These are phyloP conservation scores for Thyatira batis DNA, from an alignment of 2,888 invertebrate genomes.

Conservation along the genomic window DNA sequence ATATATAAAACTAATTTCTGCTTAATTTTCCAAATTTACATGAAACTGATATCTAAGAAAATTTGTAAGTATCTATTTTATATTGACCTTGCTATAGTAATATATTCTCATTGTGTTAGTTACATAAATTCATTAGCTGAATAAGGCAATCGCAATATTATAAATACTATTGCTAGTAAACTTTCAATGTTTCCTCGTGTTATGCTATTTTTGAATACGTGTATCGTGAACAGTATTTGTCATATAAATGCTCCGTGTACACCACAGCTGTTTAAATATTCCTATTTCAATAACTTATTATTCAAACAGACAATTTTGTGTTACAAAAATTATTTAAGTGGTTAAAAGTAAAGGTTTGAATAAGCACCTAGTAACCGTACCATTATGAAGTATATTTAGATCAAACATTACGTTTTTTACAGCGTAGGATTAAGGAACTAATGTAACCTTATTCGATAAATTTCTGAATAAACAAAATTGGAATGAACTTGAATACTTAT, in stretches of 20 bases:
- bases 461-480: slow-evolving; percentile 69
- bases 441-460: slow-evolving; percentile 67
- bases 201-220: background rate
- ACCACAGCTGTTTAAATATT: background rate
- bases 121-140: background rate
- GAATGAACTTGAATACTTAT: slow-evolving; percentile 44
- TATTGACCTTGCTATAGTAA: background rate
- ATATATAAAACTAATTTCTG: slow-evolving; percentile 1
- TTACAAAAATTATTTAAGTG: background rate
- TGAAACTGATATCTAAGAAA: background rate
- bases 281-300: background rate
- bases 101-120: background rate
- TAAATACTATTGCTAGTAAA: background rate
- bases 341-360: background rate
- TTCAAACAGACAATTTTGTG: background rate
- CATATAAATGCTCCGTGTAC: background rate
- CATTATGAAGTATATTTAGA: slow-evolving; percentile 25
- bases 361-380: slow-evolving; percentile 3
- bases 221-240: background rate
- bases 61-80: background rate
- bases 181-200: background rate
- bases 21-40: background rate
- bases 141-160: background rate
- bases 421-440: slow-evolving; percentile 59
- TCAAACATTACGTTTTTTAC: slow-evolving; percentile 52